Conservation (phyloP, 2,888 invertebrate genomes). For the Tyria jacobaeae region DNA sequence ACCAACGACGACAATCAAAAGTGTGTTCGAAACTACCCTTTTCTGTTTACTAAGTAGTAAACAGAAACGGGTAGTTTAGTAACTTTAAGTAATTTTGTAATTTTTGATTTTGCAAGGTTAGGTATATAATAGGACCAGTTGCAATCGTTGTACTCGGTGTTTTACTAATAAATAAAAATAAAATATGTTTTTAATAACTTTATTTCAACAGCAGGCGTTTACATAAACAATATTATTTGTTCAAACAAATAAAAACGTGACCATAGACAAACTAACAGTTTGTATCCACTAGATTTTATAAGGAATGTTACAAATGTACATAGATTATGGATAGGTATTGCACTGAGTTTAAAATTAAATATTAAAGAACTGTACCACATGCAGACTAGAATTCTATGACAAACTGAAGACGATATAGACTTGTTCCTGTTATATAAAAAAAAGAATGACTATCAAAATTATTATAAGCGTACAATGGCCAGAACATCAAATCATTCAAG, state of each 20-base stretch:
- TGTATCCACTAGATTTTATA: neutral
- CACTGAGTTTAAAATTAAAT: slow-evolving; percentile 11
- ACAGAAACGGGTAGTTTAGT: too few relatives aligned
- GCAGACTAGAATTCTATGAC: slow-evolving; percentile 42
- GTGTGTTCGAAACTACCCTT: too few relatives aligned
- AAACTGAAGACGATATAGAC: slow-evolving; percentile 18
- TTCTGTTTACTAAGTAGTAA: too few relatives aligned
- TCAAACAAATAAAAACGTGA: slow-evolving; percentile 33
- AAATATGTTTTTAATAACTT: slow-evolving; percentile 37
- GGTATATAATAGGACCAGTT: too few relatives aligned
- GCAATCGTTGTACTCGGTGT: too few relatives aligned
- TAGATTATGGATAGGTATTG: slow-evolving; percentile 19
- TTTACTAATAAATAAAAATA: slow-evolving; percentile 5
- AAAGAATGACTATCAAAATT: neutral
- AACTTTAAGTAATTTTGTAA: too few relatives aligned
- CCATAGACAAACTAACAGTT: slow-evolving; percentile 8
- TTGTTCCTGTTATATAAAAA: neutral
- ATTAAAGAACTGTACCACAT: slow-evolving; percentile 3
- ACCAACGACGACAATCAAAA: too few relatives aligned
- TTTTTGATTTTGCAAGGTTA: neutral
- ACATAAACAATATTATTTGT: slow-evolving; percentile 39
- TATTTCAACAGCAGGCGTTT: slow-evolving; percentile 55
- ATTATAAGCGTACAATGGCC: neutral
- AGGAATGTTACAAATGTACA: slow-evolving; percentile 19
- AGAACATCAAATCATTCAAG: neutral